These are phyloP conservation scores for Enteromius thamalakanensis DNA, from an alignment of 2,797 vertebrate species.

Conservation along the genomic window DNA sequence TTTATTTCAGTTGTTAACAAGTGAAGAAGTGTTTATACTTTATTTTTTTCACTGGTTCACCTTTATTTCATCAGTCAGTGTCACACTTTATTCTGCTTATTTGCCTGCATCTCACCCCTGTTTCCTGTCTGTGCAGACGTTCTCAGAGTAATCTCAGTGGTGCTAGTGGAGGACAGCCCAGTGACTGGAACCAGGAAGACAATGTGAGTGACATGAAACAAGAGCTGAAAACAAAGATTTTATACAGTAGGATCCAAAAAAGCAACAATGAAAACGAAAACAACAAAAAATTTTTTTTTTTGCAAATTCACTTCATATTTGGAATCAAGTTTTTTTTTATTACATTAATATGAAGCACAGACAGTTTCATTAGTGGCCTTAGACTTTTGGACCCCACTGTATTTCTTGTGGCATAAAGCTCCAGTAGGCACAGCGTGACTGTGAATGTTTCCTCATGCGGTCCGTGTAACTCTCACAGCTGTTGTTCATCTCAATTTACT, in stretches of 20 bases:
- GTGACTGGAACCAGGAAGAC: constrained; percentile 88
- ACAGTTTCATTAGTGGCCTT: neutral
- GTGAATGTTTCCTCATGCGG: constrained; percentile 10
- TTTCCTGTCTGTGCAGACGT: constrained; percentile 72
- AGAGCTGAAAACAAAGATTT: neutral
- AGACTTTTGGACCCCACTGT: constrained; percentile 2
- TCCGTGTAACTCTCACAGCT: constrained; percentile 55
- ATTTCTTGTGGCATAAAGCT: neutral
- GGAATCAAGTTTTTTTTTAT: neutral
- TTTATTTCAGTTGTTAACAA: neutral
- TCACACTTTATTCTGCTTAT: neutral
- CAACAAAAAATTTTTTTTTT: neutral
- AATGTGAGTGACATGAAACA: constrained; percentile 78
- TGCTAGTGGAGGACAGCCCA: constrained; percentile 82
- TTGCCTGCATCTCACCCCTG: neutral
- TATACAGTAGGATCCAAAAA: neutral
- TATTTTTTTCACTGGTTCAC: neutral
- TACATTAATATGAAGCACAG: neutral
- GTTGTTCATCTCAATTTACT: constrained; percentile 39
- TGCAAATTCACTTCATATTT: neutral
- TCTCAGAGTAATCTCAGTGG: constrained; percentile 83
- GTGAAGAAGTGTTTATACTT: too few relatives aligned
- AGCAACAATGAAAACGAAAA: neutral
- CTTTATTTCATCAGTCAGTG: neutral
- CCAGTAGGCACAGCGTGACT: neutral